These are phyloP conservation scores for Platyscapa corneri DNA, from an alignment of 1,140 invertebrate genomes.

Conservation along the genomic window DNA sequence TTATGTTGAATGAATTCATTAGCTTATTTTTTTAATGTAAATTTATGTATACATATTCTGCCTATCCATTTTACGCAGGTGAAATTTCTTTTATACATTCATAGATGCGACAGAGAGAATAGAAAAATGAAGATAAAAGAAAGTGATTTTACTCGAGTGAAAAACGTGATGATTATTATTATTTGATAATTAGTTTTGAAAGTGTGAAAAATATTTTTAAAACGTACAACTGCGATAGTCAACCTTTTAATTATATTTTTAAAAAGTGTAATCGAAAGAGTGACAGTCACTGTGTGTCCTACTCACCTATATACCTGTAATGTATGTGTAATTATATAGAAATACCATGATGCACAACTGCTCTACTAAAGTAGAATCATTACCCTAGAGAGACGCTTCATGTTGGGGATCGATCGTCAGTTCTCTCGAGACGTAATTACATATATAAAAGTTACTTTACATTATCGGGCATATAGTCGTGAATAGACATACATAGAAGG, in stretches of 20 bases:
- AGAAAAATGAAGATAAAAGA: not conserved
- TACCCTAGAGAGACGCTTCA: slow-evolving; percentile 28
- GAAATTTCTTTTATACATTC: not conserved
- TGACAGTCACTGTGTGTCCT: not conserved
- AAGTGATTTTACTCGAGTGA: not conserved
- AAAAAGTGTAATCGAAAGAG: not conserved
- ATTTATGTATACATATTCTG: too few relatives aligned
- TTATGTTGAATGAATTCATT: not conserved
- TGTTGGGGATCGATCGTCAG: slow-evolving; percentile 13
- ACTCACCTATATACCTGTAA: not conserved
- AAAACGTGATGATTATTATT: not conserved
- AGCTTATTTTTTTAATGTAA: not conserved
- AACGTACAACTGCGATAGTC: not conserved
- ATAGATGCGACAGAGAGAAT: not conserved
- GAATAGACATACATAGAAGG: not conserved
- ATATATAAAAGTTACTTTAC: slow-evolving; percentile 7
- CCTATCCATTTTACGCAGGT: not conserved
- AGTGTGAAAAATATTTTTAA: not conserved
- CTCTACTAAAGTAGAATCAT: slow-evolving; percentile 54
- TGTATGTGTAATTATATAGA: not conserved
- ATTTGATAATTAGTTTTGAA: not conserved
- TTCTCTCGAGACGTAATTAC: slow-evolving; percentile 18
- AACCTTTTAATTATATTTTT: not conserved
- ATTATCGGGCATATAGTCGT: slow-evolving; percentile 3
- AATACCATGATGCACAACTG: slow-evolving; percentile 61